Evolutionary conservation across 2,113 vertebrate genomes (phyloP).

Genomic region (Antechinus flavipes): DNA sequence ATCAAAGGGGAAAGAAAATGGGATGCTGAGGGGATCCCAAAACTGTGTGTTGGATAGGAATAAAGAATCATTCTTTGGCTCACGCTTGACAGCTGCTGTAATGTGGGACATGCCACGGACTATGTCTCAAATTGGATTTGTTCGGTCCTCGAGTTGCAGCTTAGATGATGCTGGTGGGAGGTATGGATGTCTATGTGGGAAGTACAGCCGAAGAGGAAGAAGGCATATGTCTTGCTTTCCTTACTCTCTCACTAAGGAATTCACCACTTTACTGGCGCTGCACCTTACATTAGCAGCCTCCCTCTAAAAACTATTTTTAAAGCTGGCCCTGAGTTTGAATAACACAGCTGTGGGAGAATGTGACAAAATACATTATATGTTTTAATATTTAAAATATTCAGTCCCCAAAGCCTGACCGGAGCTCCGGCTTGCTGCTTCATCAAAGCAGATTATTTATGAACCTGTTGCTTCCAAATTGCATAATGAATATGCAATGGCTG

Average conservation of each 20-base stretch:
- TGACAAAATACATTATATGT: conserved; percentile 15
- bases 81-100: conserved; percentile 41
- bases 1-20: conserved; percentile 51
- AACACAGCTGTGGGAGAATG: conserved; percentile 37
- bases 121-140: background rate
- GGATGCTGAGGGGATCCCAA: conserved; percentile 46
- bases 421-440: conserved; percentile 33
- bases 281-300: background rate
- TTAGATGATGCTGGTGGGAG: background rate
- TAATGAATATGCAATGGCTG: background rate
- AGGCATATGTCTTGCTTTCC: fast-evolving
- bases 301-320: conserved; percentile 40
- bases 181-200: background rate
- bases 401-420: background rate
- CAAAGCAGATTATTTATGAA: conserved; percentile 32
- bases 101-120: conserved; percentile 14
- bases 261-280: background rate
- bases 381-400: conserved; percentile 50
- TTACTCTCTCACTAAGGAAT: background rate
- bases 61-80: conserved; percentile 56
- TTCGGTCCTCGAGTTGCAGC: background rate
- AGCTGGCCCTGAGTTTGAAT: background rate
- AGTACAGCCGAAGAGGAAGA: conserved; percentile 10
- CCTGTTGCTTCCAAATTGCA: conserved; percentile 21
- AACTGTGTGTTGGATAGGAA: conserved; percentile 56